phyloP scores from a whole-genome alignment of 2,113 vertebrate genomes.

The Tetraodon nigroviridis region DNA sequence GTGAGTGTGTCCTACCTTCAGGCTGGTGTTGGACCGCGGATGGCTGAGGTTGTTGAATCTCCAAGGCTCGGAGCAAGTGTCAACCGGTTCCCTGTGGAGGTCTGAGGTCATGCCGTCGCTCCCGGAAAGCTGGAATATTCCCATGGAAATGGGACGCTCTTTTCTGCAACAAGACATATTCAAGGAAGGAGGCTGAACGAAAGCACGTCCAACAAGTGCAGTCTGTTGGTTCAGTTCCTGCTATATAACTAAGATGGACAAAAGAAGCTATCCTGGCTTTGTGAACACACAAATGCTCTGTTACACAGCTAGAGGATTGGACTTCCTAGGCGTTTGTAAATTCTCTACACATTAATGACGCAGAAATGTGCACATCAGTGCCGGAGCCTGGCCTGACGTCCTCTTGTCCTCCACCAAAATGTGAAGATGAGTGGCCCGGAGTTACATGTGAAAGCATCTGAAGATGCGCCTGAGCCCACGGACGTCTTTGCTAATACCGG shows the following conservation, averaged over 20 bases:
- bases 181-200: not conserved
- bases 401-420: too few species aligned
- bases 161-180: constrained; percentile 74
- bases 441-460: too few species aligned
- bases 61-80: constrained; percentile 86
- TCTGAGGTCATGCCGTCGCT: constrained; percentile 85
- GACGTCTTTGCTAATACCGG: too few species aligned
- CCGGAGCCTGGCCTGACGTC: too few species aligned
- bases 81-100: constrained; percentile 75
- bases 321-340: too few species aligned
- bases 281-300: not conserved
- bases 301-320: too few species aligned
- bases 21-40: constrained; percentile 87
- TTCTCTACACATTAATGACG: too few species aligned
- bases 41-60: constrained; percentile 88
- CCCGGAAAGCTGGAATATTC: constrained; percentile 84
- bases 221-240: not conserved
- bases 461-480: too few species aligned
- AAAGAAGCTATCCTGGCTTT: not conserved
- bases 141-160: constrained; percentile 91
- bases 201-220: not conserved
- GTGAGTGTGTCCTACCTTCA: constrained; percentile 78
- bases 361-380: too few species aligned
- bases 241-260: not conserved
- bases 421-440: too few species aligned